phyloP scores from a whole-genome alignment of 2,797 vertebrate species.

The Hoplostethus mediterraneus region DNA sequence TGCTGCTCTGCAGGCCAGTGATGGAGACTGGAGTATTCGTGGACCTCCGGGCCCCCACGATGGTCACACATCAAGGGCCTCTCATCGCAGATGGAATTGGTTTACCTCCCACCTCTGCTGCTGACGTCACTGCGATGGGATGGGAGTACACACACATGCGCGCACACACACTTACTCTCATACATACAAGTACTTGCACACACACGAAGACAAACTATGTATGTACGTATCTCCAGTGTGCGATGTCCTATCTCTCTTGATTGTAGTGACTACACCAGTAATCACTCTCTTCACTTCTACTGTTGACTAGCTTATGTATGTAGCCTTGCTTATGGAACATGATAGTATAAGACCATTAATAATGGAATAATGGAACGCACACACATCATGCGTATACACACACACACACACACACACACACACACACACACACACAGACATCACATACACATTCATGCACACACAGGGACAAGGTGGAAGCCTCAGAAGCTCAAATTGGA shows the following conservation, averaged over 20 bases:
- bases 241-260: not conserved
- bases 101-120: slow-evolving; percentile 43
- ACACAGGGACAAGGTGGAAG: slow-evolving; percentile 36
- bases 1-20: slow-evolving; percentile 12
- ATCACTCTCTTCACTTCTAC: slow-evolving; percentile 8
- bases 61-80: slow-evolving; percentile 35
- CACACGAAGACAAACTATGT: not conserved
- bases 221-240: not conserved
- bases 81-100: slow-evolving; percentile 34
- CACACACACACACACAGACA: too few species aligned
- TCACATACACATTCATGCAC: slow-evolving; percentile 36
- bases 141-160: slow-evolving; percentile 11
- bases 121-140: slow-evolving; percentile 22
- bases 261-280: slow-evolving; percentile 2
- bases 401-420: slow-evolving; percentile 4
- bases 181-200: not conserved
- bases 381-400: slow-evolving; percentile 15
- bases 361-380: slow-evolving; percentile 41
- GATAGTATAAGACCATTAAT: slow-evolving; percentile 61
- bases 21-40: slow-evolving; percentile 22
- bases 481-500: slow-evolving; percentile 39
- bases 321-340: slow-evolving; percentile 18
- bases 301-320: slow-evolving; percentile 2
- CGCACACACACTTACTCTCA: not conserved
- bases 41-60: not conserved